Conservation (phyloP, 2,113 vertebrate species). For the Australoheros scitulus region DNA sequence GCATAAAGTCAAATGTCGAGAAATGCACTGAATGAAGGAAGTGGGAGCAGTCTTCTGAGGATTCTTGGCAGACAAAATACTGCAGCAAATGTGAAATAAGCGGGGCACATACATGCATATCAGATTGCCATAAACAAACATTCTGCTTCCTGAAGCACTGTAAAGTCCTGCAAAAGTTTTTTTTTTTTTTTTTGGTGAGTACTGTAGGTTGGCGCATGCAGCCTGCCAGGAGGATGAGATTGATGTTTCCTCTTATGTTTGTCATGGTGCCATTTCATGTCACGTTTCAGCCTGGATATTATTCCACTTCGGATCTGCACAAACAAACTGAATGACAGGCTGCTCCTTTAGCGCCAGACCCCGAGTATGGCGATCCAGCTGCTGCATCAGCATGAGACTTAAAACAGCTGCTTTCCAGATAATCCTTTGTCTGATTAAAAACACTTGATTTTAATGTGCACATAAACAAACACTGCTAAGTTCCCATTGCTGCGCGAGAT, state of each 20-base stretch:
- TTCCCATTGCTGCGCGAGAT: neutral
- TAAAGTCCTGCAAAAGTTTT: slow-evolving; percentile 31
- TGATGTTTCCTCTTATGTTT: slow-evolving; percentile 13
- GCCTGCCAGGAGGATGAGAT: neutral
- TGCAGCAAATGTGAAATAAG: slow-evolving; percentile 49
- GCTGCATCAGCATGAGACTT: neutral
- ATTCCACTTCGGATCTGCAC: neutral
- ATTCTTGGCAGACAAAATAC: slow-evolving; percentile 53
- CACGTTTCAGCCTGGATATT: slow-evolving; percentile 13
- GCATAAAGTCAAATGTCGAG: slow-evolving; percentile 1
- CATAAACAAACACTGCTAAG: neutral
- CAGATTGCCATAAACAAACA: slow-evolving; percentile 79
- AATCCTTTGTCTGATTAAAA: neutral
- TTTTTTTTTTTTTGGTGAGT: neutral
- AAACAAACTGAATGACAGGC: slow-evolving; percentile 13
- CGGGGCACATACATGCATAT: slow-evolving; percentile 50
- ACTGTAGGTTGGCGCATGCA: neutral
- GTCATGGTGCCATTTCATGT: neutral
- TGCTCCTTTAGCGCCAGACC: neutral
- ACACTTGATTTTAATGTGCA: neutral
- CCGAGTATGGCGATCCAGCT: neutral
- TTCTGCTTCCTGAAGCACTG: slow-evolving; percentile 58
- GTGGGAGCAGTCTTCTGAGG: slow-evolving; percentile 34
- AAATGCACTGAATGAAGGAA: slow-evolving; percentile 21
- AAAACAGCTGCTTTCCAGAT: neutral